A percentile compares a stretch with the other conserved stretches of the same genome.
Evolutionary conservation across 30 jellyfish, hydroid and myxozoan genomes (phyloP).

Genomic region (Aurelia aurita complex sp. Pacific): DNA sequence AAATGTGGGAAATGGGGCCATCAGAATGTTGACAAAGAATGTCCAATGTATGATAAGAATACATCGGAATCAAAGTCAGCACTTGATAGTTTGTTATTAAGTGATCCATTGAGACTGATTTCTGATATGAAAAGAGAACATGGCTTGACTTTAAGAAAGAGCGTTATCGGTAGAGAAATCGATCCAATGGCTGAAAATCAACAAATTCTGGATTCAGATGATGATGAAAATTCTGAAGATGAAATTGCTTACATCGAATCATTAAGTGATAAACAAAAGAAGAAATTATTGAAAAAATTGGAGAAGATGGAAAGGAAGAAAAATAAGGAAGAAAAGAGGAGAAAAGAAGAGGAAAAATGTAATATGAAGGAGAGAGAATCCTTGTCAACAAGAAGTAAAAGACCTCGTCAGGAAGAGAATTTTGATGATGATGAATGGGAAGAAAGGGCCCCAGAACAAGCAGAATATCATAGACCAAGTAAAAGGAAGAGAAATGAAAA

Average conservation of each 20-base stretch:
- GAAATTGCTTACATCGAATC: constrained; percentile 83
- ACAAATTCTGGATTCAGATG: constrained; percentile 86
- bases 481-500: too few relatives aligned
- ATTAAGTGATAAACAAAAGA: constrained; percentile 76
- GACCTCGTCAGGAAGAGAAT: background rate
- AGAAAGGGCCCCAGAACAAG: background rate
- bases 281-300: constrained; percentile 66
- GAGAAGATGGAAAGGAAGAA: constrained; percentile 61
- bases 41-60: constrained; percentile 80
- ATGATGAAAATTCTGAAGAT: constrained; percentile 68
- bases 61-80: constrained; percentile 18
- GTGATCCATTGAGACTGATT: constrained; percentile 92
- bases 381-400: constrained; percentile 30
- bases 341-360: constrained; percentile 5
- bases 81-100: constrained; percentile 71
- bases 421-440: constrained; percentile 15
- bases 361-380: background rate
- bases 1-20: constrained; percentile 98
- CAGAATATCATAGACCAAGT: too few relatives aligned
- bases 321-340: constrained; percentile 38
- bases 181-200: constrained; percentile 96
- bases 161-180: constrained; percentile 92
- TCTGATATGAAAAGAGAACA: constrained; percentile 89
- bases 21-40: constrained; percentile 92
- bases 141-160: constrained; percentile 78